Evolutionary conservation across 2,113 vertebrate genomes (phyloP).

Genomic region (Cryptomyrus ogoouensis): DNA sequence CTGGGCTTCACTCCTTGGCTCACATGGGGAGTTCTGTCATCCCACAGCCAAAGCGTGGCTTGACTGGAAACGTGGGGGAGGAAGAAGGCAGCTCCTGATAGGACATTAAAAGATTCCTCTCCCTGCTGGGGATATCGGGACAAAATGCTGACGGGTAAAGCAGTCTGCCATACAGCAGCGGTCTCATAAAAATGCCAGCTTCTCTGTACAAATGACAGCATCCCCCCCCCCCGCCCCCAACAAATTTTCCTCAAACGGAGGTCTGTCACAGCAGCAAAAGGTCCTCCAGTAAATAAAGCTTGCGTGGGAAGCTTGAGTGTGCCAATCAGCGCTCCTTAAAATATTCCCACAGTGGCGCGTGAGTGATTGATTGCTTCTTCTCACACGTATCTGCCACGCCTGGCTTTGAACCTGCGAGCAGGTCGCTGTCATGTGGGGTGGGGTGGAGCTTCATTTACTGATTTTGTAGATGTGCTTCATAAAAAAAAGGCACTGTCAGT

Average conservation of each 20-base stretch:
- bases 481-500: not conserved
- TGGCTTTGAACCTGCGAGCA: not conserved
- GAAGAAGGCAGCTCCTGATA: not conserved
- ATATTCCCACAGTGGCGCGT: not conserved
- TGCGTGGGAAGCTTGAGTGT: not conserved
- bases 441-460: not conserved
- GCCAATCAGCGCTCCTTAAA: not conserved
- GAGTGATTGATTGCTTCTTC: not conserved
- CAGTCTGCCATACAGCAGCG: not conserved
- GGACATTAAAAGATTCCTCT: not conserved
- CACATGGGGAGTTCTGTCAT: not conserved
- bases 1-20: not conserved
- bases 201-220: not conserved
- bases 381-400: not conserved
- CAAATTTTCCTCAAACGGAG: constrained; percentile 3
- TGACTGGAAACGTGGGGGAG: not conserved
- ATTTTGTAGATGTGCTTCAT: not conserved
- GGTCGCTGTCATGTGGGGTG: not conserved
- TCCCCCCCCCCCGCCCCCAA: not conserved
- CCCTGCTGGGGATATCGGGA: constrained; percentile 1
- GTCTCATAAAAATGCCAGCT: not conserved
- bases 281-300: not conserved
- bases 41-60: not conserved
- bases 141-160: not conserved
- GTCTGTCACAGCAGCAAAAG: not conserved